phyloP scores from a whole-genome alignment of 2,888 invertebrate genomes.

The Coelinius sp. region DNA sequence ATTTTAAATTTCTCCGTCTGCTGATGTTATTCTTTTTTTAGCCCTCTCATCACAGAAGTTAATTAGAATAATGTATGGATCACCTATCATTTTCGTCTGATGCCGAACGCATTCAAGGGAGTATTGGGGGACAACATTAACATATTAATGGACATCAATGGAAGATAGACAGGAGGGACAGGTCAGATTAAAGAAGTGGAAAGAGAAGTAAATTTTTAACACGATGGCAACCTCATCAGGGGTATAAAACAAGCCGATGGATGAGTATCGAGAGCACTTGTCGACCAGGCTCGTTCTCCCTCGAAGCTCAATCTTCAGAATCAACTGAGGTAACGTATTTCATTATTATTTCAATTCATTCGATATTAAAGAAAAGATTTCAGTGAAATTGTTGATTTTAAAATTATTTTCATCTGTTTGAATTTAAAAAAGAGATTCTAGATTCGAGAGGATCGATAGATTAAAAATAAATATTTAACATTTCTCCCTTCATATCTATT shows the following conservation, averaged over 20 bases:
- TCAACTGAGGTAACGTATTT: slow-evolving; percentile 26
- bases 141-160: slow-evolving; percentile 63
- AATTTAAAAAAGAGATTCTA: too few relatives aligned
- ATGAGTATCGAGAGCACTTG: slow-evolving; percentile 38
- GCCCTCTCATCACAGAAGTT: slow-evolving; percentile 38
- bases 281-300: slow-evolving; percentile 34
- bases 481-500: too few relatives aligned
- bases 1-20: not conserved
- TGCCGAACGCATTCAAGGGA: slow-evolving; percentile 16
- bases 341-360: not conserved
- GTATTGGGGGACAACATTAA: slow-evolving; percentile 50
- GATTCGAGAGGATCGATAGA: too few relatives aligned
- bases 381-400: too few relatives aligned
- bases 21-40: slow-evolving; percentile 6
- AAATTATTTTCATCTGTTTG: too few relatives aligned
- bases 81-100: slow-evolving; percentile 52
- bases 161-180: slow-evolving; percentile 49
- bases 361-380: too few relatives aligned
- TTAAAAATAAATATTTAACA: too few relatives aligned
- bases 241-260: slow-evolving; percentile 56
- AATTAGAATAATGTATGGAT: slow-evolving; percentile 52
- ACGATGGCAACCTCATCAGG: slow-evolving; percentile 51
- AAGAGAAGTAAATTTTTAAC: slow-evolving; percentile 39
- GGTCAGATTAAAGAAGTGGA: slow-evolving; percentile 39
- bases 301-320: slow-evolving; percentile 24